Percentiles rank a stretch among this genome's conserved stretches.
Conservation (phyloP, 2,797 vertebrate genomes). For the Psittacula derbiana region DNA sequence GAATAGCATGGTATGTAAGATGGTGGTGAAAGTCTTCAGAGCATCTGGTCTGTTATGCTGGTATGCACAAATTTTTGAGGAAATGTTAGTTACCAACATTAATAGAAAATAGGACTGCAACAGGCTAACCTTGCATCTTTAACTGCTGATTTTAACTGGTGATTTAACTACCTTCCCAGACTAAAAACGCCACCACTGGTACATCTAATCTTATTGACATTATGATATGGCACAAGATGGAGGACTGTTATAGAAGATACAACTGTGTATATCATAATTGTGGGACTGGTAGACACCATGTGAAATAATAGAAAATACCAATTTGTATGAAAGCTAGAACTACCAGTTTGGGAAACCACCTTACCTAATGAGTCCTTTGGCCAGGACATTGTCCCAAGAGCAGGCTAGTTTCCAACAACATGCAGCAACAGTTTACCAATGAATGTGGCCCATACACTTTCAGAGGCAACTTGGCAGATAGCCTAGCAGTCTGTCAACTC, state of each 20-base stretch:
- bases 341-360: background rate
- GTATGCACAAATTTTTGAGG: background rate
- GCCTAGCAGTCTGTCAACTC: background rate
- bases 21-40: background rate
- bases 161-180: background rate
- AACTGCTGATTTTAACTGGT: background rate
- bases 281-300: background rate
- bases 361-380: background rate
- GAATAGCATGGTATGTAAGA: background rate
- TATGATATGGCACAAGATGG: background rate
- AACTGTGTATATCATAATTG: background rate
- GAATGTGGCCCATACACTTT: background rate
- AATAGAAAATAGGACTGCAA: background rate
- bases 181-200: fast-evolving
- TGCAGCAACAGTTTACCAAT: background rate
- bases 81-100: background rate
- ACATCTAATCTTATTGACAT: background rate
- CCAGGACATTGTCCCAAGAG: background rate
- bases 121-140: background rate
- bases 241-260: background rate
- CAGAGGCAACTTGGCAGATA: background rate
- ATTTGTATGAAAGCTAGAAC: background rate
- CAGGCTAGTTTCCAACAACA: background rate
- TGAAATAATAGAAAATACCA: background rate
- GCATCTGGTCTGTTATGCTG: background rate